These are phyloP conservation scores for Barnardius zonarius DNA, from an alignment of 2,113 vertebrate species.

Conservation along the genomic window DNA sequence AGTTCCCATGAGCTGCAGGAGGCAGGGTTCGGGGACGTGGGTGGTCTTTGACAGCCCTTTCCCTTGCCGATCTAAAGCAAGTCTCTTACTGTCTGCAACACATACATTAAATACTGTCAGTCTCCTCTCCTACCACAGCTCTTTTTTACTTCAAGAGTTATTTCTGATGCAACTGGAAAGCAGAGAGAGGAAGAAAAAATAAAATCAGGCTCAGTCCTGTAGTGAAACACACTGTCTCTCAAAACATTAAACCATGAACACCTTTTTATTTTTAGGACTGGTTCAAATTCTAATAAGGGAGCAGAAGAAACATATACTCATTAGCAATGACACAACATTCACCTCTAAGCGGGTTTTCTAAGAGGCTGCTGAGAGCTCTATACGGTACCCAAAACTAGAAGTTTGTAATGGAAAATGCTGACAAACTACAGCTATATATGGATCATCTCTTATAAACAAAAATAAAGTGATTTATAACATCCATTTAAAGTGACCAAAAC, in stretches of 20 bases:
- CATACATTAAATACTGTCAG: background rate
- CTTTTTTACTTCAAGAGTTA: background rate
- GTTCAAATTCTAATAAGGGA: background rate
- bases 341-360: background rate
- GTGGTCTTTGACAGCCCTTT: background rate
- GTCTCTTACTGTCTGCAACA: background rate
- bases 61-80: background rate
- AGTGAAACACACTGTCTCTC: background rate
- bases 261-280: background rate
- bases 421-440: slow-evolving; percentile 31
- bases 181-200: background rate
- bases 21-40: background rate
- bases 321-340: background rate
- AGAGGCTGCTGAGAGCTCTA: background rate
- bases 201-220: background rate
- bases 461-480: slow-evolving; percentile 32
- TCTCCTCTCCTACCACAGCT: background rate
- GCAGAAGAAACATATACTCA: background rate
- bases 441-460: background rate
- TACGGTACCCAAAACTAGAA: background rate
- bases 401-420: slow-evolving; percentile 31
- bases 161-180: background rate
- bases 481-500: slow-evolving; percentile 18
- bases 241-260: background rate
- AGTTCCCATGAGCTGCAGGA: background rate